phyloP scores from a whole-genome alignment of 2,113 vertebrate species.

The Melanotaenia duboulayi region DNA sequence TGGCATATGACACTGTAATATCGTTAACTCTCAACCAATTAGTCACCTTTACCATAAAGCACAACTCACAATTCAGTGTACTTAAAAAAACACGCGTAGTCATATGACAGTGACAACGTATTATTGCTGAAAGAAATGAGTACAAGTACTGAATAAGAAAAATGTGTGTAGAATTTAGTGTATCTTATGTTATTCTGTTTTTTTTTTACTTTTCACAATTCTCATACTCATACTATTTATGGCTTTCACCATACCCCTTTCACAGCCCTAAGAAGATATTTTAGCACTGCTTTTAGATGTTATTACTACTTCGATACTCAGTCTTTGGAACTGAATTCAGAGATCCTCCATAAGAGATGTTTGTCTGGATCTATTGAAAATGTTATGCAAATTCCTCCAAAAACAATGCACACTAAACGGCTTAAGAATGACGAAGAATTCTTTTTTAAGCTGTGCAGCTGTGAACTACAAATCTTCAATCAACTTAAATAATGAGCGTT shows the following conservation, averaged over 20 bases:
- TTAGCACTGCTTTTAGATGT: background rate
- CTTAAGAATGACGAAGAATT: background rate
- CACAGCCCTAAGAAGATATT: background rate
- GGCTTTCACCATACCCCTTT: background rate
- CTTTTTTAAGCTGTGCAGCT: too few species aligned
- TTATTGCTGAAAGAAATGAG: conserved; percentile 19
- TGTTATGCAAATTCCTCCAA: conserved; percentile 1
- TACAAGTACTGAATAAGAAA: background rate
- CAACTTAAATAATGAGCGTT: background rate
- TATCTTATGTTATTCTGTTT: background rate
- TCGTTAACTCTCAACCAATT: background rate
- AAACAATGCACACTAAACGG: background rate
- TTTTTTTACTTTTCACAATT: conserved; percentile 20
- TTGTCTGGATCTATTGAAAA: background rate
- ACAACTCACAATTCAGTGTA: background rate
- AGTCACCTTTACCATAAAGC: conserved; percentile 9
- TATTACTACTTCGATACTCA: background rate
- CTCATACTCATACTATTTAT: background rate
- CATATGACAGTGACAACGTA: conserved; percentile 1
- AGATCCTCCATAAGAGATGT: background rate
- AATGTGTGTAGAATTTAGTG: background rate
- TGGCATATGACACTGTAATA: background rate
- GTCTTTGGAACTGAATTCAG: conserved; percentile 3
- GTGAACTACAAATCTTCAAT: too few species aligned
- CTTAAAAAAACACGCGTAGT: background rate